phyloP scores from a whole-genome alignment of 2,888 invertebrate species.

The Oscheius sp. region DNA sequence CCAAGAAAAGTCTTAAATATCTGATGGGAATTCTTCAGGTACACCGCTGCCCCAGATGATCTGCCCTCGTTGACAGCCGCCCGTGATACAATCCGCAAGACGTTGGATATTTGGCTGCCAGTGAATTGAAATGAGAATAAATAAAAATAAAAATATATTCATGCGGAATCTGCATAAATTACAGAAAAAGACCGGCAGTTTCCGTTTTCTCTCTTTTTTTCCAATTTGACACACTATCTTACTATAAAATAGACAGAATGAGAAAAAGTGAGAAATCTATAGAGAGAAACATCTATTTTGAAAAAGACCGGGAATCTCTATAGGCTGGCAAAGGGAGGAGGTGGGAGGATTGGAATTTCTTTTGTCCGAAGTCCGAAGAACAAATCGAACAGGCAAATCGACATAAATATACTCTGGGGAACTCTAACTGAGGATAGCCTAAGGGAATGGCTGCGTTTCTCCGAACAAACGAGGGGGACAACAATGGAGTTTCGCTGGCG shows the following conservation, averaged over 20 bases:
- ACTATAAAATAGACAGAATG: neutral
- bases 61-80: slow-evolving; percentile 18
- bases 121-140: slow-evolving; percentile 6
- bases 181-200: neutral
- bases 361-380: neutral
- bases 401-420: neutral
- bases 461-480: slow-evolving; percentile 19
- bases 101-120: slow-evolving; percentile 4
- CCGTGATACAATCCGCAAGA: neutral
- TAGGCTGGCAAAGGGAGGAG: neutral
- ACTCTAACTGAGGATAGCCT: slow-evolving; percentile 21
- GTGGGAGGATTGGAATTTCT: neutral
- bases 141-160: slow-evolving; percentile 10
- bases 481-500: slow-evolving; percentile 15
- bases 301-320: neutral
- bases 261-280: neutral
- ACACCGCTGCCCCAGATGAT: neutral
- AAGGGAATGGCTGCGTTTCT: slow-evolving; percentile 15
- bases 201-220: neutral
- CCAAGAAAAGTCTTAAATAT: too few relatives aligned
- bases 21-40: too few relatives aligned
- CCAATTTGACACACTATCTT: slow-evolving; percentile 8
- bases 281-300: neutral
- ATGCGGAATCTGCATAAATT: slow-evolving; percentile 21
- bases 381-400: neutral